Evolutionary conservation across 2,797 vertebrate species (phyloP).

Genomic region (Enteromius unitaeniatus): DNA sequence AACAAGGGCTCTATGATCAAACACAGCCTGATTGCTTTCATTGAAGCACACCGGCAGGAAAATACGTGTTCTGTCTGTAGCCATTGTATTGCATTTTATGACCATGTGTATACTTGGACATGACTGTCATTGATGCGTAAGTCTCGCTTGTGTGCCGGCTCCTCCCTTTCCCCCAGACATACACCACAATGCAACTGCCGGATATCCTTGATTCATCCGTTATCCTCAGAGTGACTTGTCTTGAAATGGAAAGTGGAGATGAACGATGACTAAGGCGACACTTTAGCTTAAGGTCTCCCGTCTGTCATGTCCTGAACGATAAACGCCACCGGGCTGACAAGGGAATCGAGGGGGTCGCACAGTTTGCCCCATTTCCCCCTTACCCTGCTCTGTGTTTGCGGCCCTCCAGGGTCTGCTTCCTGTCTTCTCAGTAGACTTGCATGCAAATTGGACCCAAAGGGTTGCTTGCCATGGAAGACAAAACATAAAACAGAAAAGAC

Average conservation of each 20-base stretch:
- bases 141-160: conserved; percentile 63
- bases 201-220: conserved; percentile 67
- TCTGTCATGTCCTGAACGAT: conserved; percentile 72
- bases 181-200: conserved; percentile 67
- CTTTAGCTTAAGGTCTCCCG: conserved; percentile 76
- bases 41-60: conserved; percentile 49
- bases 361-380: not conserved
- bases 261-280: conserved; percentile 72
- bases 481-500: conserved; percentile 18
- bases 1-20: conserved; percentile 62
- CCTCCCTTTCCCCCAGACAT: conserved; percentile 63
- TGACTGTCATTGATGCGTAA: conserved; percentile 60
- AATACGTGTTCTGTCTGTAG: conserved; percentile 44
- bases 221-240: conserved; percentile 74
- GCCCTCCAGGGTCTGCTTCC: conserved; percentile 21
- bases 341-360: not conserved
- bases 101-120: conserved; percentile 69
- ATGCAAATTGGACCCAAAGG: conserved; percentile 40
- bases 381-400: not conserved
- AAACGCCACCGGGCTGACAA: conserved; percentile 69
- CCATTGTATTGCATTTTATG: conserved; percentile 57
- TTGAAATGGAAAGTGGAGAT: conserved; percentile 68
- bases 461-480: conserved; percentile 9
- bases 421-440: conserved; percentile 21
- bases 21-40: conserved; percentile 61